Conservation (phyloP, 2,113 vertebrate species). For the Echinops telfairi region DNA sequence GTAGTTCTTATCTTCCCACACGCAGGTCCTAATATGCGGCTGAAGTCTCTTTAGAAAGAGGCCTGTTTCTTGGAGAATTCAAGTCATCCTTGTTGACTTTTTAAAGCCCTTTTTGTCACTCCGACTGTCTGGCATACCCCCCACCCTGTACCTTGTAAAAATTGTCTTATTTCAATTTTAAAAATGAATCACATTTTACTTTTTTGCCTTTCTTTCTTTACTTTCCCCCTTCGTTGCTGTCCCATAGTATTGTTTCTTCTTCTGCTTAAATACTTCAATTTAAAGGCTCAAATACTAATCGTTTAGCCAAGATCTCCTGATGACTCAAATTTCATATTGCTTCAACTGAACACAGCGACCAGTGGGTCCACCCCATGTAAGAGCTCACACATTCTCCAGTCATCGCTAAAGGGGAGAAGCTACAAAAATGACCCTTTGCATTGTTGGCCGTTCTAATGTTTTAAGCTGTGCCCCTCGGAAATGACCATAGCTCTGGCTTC, state of each 20-base stretch:
- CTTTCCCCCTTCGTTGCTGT: neutral
- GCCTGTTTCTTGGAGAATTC: slow-evolving; percentile 1
- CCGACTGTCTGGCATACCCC: neutral
- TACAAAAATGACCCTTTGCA: slow-evolving; percentile 38
- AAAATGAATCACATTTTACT: neutral
- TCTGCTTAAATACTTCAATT: slow-evolving; percentile 11
- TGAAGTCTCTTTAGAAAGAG: neutral
- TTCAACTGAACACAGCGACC: neutral
- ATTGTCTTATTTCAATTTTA: neutral
- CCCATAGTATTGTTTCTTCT: neutral
- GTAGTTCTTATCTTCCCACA: neutral
- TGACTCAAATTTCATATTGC: neutral
- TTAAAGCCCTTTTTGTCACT: neutral
- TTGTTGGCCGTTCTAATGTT: slow-evolving; percentile 28
- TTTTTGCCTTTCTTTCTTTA: neutral
- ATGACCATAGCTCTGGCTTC: slow-evolving; percentile 21
- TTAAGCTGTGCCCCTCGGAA: slow-evolving; percentile 56
- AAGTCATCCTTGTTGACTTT: slow-evolving; percentile 13
- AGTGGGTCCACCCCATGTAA: slow-evolving; percentile 8
- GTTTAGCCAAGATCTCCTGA: slow-evolving; percentile 9
- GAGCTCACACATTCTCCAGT: neutral
- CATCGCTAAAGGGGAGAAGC: neutral
- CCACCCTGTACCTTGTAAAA: neutral
- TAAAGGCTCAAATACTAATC: neutral
- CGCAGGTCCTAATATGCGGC: neutral